Conservation (phyloP, 1,140 invertebrate species). For the Probaryconus sp. region DNA sequence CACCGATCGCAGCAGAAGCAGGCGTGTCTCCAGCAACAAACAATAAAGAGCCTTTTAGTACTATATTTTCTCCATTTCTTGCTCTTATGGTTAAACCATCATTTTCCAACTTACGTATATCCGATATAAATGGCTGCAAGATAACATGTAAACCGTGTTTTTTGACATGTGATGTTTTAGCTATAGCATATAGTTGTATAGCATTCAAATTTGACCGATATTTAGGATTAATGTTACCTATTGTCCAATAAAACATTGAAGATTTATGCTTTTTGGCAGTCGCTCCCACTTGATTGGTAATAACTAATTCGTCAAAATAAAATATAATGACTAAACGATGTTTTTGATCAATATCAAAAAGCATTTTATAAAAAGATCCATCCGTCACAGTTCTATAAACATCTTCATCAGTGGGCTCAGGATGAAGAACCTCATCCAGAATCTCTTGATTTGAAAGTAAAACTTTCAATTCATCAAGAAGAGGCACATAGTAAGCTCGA, state of each 20-base stretch:
- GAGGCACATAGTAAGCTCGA: not conserved
- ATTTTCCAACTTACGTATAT: slow-evolving; percentile 6
- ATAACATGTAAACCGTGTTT: slow-evolving; percentile 8
- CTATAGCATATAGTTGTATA: slow-evolving; percentile 10
- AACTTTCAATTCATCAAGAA: not conserved
- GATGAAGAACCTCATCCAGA: not conserved
- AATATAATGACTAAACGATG: slow-evolving; percentile 3
- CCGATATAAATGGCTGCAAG: slow-evolving; percentile 2
- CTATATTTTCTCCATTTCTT: not conserved
- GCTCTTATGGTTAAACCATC: not conserved
- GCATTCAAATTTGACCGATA: slow-evolving; percentile 3
- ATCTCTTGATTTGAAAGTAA: not conserved
- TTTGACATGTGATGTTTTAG: not conserved
- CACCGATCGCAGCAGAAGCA: slow-evolving; percentile 36
- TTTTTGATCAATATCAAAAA: not conserved
- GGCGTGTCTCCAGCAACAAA: slow-evolving; percentile 48
- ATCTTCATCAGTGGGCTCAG: not conserved
- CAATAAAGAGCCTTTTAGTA: slow-evolving; percentile 18
- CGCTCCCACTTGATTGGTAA: slow-evolving; percentile 6
- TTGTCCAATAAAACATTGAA: slow-evolving; percentile 22
- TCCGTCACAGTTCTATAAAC: slow-evolving; percentile 2
- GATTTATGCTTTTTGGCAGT: slow-evolving; percentile 21
- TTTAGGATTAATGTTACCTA: slow-evolving; percentile 15
- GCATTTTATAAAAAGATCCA: slow-evolving; percentile 8
- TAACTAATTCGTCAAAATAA: not conserved